Evolutionary conservation across 2,888 invertebrate genomes (phyloP), one percentile per base, ranked within the genome.

Genomic region (Aspidiotus rigidus): DNA sequence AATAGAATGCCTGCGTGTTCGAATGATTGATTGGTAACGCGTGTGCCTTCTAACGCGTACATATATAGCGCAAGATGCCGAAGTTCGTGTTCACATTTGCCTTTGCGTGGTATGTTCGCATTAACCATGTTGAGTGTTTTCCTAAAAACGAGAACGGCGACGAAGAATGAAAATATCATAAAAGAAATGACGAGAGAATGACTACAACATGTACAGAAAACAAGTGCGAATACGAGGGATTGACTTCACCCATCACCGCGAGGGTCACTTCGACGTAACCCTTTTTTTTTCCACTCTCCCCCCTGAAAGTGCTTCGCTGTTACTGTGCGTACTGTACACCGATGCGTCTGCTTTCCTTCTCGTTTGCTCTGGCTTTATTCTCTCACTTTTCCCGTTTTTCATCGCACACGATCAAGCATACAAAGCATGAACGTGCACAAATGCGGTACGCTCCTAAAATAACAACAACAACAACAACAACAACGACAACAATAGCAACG

Each of bases 191-290:
- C 53, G 64, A 55, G 64, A 64, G 53, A 55, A 64, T 64, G 64
- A 40, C 54, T 64, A 41, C 55, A 40, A 64, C 41, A 42, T 61
- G 28, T 28, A 28, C n/a, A 13, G 64, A 55, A 41, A 64, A 64
- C 64, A 64, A 64, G 64, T 64, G 64, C 64, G 64, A 64, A 64
- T 49, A 49, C 49, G 55, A 64, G 64, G 64, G 64, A 64, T 64
- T 64, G 64, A 64, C 64, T 64, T 54, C 57, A 16, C 13, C n/a
- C 16, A 15, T 57, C 15, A 54, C 42, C 7, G 39, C 62, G 16
- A 55, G 55, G 64, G 64, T 53, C 55, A 53, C 53, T n/a, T 63
- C 16, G 7, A 17, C 39, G 8, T 63, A 64, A 64, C 64, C 64
- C 64, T 64, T 64, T 64, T 40, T 53, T 63, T 49, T 63, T 28